phyloP scores from a whole-genome alignment of 2,888 invertebrate genomes.

The Eupithecia tripunctaria region DNA sequence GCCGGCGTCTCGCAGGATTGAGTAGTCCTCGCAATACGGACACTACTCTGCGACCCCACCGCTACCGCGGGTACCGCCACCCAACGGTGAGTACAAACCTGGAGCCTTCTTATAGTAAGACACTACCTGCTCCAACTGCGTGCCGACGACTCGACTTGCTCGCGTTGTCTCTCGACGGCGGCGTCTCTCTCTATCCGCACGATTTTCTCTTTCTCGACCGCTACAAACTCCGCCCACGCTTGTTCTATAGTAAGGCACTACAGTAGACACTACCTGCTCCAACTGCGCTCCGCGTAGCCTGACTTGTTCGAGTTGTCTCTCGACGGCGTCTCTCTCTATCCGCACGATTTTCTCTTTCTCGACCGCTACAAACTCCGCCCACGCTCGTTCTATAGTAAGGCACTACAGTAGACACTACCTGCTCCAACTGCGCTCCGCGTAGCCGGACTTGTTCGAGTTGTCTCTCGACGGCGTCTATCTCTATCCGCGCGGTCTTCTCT shows the following conservation, averaged over 20 bases:
- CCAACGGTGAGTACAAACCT: not conserved
- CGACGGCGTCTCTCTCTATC: conserved; percentile 89
- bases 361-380: conserved; percentile 92
- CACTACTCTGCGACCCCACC: not conserved
- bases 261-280: not conserved
- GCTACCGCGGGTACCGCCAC: too few relatives aligned
- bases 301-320: conserved; percentile 92
- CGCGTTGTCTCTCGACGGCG: conserved; percentile 91
- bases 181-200: conserved; percentile 90
- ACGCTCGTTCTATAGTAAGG: conserved; percentile 88
- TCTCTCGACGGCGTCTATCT: conserved; percentile 90
- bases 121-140: too few relatives aligned
- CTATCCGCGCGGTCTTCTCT: conserved; percentile 91
- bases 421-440: conserved; percentile 91
- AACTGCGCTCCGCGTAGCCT: conserved; percentile 90
- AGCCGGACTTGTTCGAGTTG: conserved; percentile 92
- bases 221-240: conserved; percentile 93
- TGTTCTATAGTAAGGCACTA: conserved; percentile 81
- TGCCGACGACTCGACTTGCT: conserved; percentile 68
- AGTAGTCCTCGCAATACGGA: not conserved
- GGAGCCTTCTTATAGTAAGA: too few relatives aligned
- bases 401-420: conserved; percentile 83
- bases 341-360: conserved; percentile 93
- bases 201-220: conserved; percentile 92
- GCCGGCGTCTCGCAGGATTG: too few relatives aligned